A percentile compares a stretch with the other conserved stretches of the same genome.
These are phyloP conservation scores for Melangyna quadrimaculata DNA, from an alignment of 2,888 invertebrate genomes.

Conservation along the genomic window DNA sequence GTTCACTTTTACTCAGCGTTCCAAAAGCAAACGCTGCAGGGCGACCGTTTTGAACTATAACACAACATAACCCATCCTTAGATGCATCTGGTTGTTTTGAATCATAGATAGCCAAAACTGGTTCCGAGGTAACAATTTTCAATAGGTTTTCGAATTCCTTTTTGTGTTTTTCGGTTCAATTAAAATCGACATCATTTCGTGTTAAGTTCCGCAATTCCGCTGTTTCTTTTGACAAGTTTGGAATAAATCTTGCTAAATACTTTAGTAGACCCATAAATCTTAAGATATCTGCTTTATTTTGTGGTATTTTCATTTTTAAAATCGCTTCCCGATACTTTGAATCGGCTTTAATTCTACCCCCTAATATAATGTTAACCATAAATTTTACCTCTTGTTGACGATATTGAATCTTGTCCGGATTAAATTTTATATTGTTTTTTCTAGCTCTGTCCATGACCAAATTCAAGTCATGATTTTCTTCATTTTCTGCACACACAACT, in stretches of 20 bases:
- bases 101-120: too few relatives aligned
- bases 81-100: too few relatives aligned
- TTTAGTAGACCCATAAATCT: conserved; percentile 59
- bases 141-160: conserved; percentile 50
- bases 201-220: conserved; percentile 42
- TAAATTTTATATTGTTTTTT: conserved; percentile 69
- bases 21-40: too few relatives aligned
- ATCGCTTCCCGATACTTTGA: conserved; percentile 63
- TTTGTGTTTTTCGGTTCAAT: conserved; percentile 46
- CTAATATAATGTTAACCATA: conserved; percentile 73
- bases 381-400: conserved; percentile 69
- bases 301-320: conserved; percentile 28
- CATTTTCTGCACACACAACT: conserved; percentile 67
- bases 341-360: conserved; percentile 51
- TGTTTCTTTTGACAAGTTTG: too few relatives aligned
- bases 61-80: too few relatives aligned
- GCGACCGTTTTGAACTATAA: too few relatives aligned
- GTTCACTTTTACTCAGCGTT: too few relatives aligned
- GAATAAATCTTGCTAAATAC: too few relatives aligned
- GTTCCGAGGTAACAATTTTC: too few relatives aligned
- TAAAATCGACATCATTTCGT: conserved; percentile 42
- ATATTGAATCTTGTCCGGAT: conserved; percentile 73
- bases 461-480: conserved; percentile 64
- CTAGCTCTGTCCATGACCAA: conserved; percentile 46
- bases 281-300: conserved; percentile 36